Percentiles rank a stretch among this genome's conserved stretches.
Evolutionary conservation across 2,888 invertebrate species (phyloP).

Genomic region (Phengaris arion): DNA sequence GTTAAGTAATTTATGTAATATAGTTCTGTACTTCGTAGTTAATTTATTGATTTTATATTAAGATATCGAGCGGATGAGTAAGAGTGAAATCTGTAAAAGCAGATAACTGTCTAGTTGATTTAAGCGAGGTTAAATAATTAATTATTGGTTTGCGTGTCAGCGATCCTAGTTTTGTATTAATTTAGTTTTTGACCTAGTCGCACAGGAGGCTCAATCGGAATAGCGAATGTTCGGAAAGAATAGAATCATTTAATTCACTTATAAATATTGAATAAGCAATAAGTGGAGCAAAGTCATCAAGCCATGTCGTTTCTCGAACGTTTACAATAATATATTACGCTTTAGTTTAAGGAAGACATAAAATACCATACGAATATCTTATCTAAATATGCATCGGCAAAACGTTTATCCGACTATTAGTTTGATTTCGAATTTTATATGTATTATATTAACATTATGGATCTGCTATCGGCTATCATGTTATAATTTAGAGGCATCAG

Average conservation of each 20-base stretch:
- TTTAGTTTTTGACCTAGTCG: background rate
- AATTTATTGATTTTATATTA: conserved; percentile 21
- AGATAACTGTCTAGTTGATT: background rate
- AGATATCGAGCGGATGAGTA: conserved; percentile 11
- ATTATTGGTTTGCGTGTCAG: conserved; percentile 13
- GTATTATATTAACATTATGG: background rate
- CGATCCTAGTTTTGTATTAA: background rate
- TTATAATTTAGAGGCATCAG: background rate
- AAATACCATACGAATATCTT: background rate
- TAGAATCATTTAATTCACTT: background rate
- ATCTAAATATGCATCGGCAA: background rate
- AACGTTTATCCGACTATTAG: background rate
- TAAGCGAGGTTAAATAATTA: conserved; percentile 12
- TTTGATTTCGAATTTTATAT: conserved; percentile 8
- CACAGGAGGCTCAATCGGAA: background rate
- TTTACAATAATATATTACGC: background rate
- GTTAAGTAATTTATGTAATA: conserved; percentile 27
- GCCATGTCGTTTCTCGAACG: conserved; percentile 5
- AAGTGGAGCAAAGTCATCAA: background rate
- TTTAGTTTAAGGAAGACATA: background rate
- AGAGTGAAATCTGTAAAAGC: conserved; percentile 1
- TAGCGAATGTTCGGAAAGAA: background rate
- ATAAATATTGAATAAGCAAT: background rate
- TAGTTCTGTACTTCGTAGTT: conserved; percentile 21
- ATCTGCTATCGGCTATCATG: background rate